Percentiles rank a stretch among this genome's conserved stretches.
phyloP scores from a whole-genome alignment of 1,140 invertebrate genomes.

The Gryllus bimaculatus region DNA sequence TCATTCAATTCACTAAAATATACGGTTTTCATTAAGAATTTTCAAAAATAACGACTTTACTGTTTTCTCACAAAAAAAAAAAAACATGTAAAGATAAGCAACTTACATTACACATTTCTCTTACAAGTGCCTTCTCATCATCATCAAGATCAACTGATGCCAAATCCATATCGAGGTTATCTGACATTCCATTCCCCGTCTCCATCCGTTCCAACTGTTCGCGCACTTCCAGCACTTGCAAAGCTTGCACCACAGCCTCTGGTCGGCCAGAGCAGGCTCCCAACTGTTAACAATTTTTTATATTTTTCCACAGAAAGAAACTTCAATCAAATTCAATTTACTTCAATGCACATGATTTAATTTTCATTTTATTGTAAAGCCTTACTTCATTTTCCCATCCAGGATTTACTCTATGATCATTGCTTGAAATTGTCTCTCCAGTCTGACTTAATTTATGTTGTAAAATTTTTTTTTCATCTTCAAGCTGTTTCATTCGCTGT shows the following conservation, averaged over 20 bases:
- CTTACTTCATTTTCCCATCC: slow-evolving; percentile 21
- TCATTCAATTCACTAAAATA: no score
- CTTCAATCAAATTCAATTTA: slow-evolving; percentile 9
- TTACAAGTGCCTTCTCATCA: slow-evolving; percentile 82
- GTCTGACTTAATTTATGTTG: slow-evolving; percentile 38
- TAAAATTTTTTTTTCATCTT: slow-evolving; percentile 62
- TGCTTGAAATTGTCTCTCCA: slow-evolving; percentile 21
- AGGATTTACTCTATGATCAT: slow-evolving; percentile 7
- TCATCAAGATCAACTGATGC: slow-evolving; percentile 55
- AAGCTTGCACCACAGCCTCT: slow-evolving; percentile 80
- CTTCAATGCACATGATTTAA: background rate
- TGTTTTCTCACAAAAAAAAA: no score
- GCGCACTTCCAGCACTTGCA: slow-evolving; percentile 83
- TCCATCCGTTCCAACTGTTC: slow-evolving; percentile 70
- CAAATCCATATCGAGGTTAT: slow-evolving; percentile 10
- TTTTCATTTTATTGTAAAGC: background rate
- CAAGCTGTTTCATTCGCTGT: slow-evolving; percentile 70
- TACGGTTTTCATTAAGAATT: no score
- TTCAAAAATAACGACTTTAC: no score
- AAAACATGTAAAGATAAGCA: background rate
- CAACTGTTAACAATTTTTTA: background rate
- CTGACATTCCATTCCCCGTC: background rate
- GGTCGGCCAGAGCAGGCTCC: slow-evolving; percentile 41
- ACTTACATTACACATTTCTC: slow-evolving; percentile 94
- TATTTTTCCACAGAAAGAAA: background rate